phyloP scores from a whole-genome alignment of 2,888 invertebrate genomes.

The Ennomos erosarius region DNA sequence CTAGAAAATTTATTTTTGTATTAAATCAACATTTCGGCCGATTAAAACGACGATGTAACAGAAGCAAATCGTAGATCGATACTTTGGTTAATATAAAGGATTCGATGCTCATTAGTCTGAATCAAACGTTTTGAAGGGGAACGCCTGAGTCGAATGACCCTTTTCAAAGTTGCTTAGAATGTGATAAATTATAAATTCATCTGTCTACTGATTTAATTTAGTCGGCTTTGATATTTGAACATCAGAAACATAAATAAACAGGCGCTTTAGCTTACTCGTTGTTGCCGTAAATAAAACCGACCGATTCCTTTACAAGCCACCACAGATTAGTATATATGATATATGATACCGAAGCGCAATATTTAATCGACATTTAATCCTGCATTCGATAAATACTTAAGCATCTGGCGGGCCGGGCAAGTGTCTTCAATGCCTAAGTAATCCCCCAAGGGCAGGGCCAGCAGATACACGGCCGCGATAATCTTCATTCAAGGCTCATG shows the following conservation, averaged over 20 bases:
- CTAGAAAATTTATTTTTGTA: conserved; percentile 54
- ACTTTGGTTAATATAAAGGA: conserved; percentile 44
- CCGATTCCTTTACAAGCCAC: not conserved
- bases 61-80: conserved; percentile 30
- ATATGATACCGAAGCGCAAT: conserved; percentile 31
- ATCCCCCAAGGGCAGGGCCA: conserved; percentile 54
- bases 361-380: conserved; percentile 48
- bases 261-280: too few species aligned
- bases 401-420: conserved; percentile 48
- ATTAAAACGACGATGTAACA: conserved; percentile 44
- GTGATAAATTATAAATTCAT: conserved; percentile 39
- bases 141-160: conserved; percentile 52
- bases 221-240: not conserved
- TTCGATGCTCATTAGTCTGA: conserved; percentile 60
- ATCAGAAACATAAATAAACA: too few species aligned
- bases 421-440: conserved; percentile 55
- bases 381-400: conserved; percentile 50
- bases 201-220: not conserved
- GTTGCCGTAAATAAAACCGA: too few species aligned
- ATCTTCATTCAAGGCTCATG: conserved; percentile 63
- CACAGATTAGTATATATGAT: too few species aligned
- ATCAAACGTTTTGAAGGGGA: conserved; percentile 55
- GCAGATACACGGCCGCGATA: conserved; percentile 65
- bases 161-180: conserved; percentile 57
- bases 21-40: conserved; percentile 50